phyloP scores from a whole-genome alignment of 2,888 invertebrate species.

The Mesodorylaimus sp. region DNA sequence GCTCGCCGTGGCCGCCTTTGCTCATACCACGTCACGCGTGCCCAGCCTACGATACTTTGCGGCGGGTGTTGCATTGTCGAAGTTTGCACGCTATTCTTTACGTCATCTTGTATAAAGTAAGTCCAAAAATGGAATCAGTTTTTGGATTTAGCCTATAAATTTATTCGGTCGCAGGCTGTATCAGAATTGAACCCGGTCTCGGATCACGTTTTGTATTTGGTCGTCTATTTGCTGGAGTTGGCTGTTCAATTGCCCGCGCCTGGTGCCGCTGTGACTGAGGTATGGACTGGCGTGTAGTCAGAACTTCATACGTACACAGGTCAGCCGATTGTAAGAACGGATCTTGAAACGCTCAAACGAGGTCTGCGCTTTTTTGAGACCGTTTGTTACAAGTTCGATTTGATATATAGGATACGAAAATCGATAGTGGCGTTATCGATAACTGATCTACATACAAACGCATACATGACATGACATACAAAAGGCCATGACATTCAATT shows the following conservation, averaged over 20 bases:
- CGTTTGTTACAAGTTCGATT: too few relatives aligned
- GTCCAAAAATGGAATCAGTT: constrained; percentile 10
- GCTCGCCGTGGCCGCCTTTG: constrained; percentile 60
- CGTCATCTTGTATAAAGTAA: constrained; percentile 54
- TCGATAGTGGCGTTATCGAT: too few relatives aligned
- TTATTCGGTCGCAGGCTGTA: constrained; percentile 40
- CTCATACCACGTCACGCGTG: constrained; percentile 42
- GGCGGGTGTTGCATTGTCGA: constrained; percentile 7
- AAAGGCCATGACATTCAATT: too few relatives aligned
- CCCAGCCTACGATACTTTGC: constrained; percentile 2
- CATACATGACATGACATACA: too few relatives aligned
- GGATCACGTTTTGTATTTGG: constrained; percentile 69
- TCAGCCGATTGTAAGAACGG: too few relatives aligned
- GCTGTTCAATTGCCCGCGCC: constrained; percentile 41
- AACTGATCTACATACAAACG: too few relatives aligned
- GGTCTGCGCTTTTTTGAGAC: too few relatives aligned
- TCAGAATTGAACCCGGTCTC: constrained; percentile 46
- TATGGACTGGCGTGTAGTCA: too few relatives aligned
- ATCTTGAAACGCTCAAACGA: too few relatives aligned
- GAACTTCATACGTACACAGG: too few relatives aligned
- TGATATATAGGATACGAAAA: too few relatives aligned
- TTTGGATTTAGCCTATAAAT: background rate
- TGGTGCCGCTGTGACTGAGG: constrained; percentile 3
- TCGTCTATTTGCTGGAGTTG: constrained; percentile 67
- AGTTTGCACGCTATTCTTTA: constrained; percentile 53